Evolutionary conservation across 1,140 invertebrate species (phyloP), one percentile per base, ranked within the genome.

Genomic region (Protaetia brevitarsis): DNA sequence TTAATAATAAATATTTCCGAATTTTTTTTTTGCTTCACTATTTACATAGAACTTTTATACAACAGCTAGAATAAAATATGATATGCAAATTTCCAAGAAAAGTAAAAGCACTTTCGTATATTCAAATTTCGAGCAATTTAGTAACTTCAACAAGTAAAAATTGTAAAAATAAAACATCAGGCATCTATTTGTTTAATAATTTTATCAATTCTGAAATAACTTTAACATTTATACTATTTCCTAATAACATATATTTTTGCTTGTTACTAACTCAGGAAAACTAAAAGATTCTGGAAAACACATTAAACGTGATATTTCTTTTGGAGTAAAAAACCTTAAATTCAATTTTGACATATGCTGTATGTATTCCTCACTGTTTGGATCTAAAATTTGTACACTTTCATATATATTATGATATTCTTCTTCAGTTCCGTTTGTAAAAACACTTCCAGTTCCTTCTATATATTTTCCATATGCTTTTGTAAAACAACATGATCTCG

Each of bases 151-250:
- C n/a, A n/a, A n/a, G n/a, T n/a, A n/a, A n/a, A n/a, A n/a, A n/a
- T n/a, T n/a, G n/a, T n/a, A n/a, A n/a, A n/a, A n/a, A n/a, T n/a
- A n/a, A n/a, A n/a, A n/a, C n/a, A n/a, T n/a, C n/a, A n/a, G n/a
- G n/a, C n/a, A n/a, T n/a, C n/a, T 45, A 45, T 21, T 13, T 45
- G 13, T 75, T 71, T 70, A 89, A 79, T 74, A 86, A 78, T 76
- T 84, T 83, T 74, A 92, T 84, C 74, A 92, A 80, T 79, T 86
- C 82, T 70, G 88, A 85, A 65, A 96, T 91, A 68, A 97, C 89
- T 79, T 88, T 84, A 63, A 96, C 88, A 86, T 96, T 97, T 51
- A 97, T 85, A 80, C 94, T 96, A 81, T 97, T 97, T n/a, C 94
- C 94, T 65, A 97, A 77, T 8, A 94, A 64, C 70, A 72, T 74